Evolutionary conservation across 1,140 invertebrate species (phyloP), one percentile per base, ranked within the genome.

Genomic region (Brachionus plicatilis): DNA sequence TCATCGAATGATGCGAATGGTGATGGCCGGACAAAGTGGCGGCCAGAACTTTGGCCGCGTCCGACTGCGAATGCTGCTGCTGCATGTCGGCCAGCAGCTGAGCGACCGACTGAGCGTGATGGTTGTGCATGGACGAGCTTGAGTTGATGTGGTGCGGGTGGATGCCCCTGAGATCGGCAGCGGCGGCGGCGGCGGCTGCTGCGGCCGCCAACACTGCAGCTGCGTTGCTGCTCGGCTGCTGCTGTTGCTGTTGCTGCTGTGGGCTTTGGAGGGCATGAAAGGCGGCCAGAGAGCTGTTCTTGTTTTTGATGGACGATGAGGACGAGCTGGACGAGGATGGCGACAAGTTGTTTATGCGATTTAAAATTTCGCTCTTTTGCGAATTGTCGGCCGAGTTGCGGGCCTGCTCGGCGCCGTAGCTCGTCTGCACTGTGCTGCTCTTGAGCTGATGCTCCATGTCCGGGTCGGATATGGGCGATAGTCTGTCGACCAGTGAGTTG

Each of bases 31-130:
- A 76, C 11, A 68, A 41, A 17, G 53, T 82, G 11, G 79, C 79
- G 1, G 53, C 53, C 0, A 82, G 24, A 24, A 68, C 79, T 14
- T 82, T 82, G 24, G 53, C 65, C 11, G 53, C 53, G n/a, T 82
- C 79, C 5, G 20, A 33, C 37, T 82, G 79, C 33, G 79, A 82
- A 60, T 82, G 53, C 47, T 82, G 53, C 5, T 82, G 79, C 27
- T 82, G 79, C 79, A 82, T 82, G 27, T 82, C 79, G 14, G 79
- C 79, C 29, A 82, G 20, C 6, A 82, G 41, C n/a, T 43, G 37
- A 9, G 79, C 79, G 14, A 82, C 79, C 11, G 79, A 82, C 27
- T 82, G 79, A n/a, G 79, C 79, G 65, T 82, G 79, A 65, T 82
- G 79, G 20, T 43, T 82, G 17, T 82, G 50, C 2, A 65, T 45